Percentiles rank a stretch among this genome's conserved stretches.
Conservation (phyloP, 2,888 invertebrate species). For the Drosophila prostipennis region DNA sequence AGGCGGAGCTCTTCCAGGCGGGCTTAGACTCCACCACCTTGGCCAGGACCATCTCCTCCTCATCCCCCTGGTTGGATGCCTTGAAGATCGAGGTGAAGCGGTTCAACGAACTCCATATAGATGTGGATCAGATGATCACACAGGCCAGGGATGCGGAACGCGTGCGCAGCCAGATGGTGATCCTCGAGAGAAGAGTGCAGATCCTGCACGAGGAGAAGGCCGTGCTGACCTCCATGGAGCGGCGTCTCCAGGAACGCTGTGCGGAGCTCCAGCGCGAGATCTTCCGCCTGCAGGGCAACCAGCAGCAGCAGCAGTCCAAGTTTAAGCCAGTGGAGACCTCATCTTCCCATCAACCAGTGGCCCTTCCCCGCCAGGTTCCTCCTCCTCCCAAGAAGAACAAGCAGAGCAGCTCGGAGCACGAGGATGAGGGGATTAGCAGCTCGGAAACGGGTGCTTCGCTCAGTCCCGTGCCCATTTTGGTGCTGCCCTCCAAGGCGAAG, state of each 20-base stretch:
- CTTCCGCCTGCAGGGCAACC: conserved; percentile 85
- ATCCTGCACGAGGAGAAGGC: conserved; percentile 92
- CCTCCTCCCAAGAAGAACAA: conserved; percentile 61
- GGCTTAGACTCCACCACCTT: conserved; percentile 88
- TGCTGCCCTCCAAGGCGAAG: conserved; percentile 78
- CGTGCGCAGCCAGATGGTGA: conserved; percentile 88
- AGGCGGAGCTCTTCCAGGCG: conserved; percentile 93
- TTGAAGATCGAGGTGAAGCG: conserved; percentile 89
- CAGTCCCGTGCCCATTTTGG: conserved; percentile 87
- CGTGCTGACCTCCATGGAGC: conserved; percentile 89
- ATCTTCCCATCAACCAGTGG: conserved; percentile 76
- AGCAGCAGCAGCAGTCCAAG: conserved; percentile 78
- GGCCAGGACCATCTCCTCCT: conserved; percentile 87
- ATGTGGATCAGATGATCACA: conserved; percentile 90
- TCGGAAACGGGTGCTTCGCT: conserved; percentile 90
- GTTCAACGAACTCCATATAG: conserved; percentile 91
- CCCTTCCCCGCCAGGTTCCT: conserved; percentile 82
- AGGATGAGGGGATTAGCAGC: conserved; percentile 95
- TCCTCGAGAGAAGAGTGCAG: conserved; percentile 90
- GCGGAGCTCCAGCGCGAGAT: conserved; percentile 90
- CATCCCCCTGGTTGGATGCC: conserved; percentile 87
- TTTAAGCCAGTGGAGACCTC: conserved; percentile 82
- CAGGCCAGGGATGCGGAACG: conserved; percentile 89
- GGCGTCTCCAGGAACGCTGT: conserved; percentile 90
- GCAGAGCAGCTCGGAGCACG: conserved; percentile 89